phyloP scores from a whole-genome alignment of 2,113 vertebrate genomes.

The Antechinus flavipes region DNA sequence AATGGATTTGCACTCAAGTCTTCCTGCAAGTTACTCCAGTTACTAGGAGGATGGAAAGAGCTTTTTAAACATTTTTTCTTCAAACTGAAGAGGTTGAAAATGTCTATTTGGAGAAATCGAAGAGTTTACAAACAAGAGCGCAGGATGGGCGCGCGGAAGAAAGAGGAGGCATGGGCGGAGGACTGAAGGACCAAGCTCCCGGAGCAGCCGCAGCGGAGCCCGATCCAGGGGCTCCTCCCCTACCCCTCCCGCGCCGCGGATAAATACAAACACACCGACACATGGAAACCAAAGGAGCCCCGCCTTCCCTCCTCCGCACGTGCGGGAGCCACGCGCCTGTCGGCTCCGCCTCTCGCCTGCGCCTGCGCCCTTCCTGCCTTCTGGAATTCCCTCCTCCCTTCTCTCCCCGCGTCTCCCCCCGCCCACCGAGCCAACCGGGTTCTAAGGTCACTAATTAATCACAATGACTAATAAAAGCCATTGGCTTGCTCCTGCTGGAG shows the following conservation, averaged over 20 bases:
- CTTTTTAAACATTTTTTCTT: not conserved
- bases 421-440: not conserved
- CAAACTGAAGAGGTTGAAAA: not conserved
- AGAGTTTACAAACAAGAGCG: not conserved
- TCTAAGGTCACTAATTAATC: not conserved
- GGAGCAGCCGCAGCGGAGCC: no score
- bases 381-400: not conserved
- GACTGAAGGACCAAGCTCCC: no score
- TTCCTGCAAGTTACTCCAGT: no score
- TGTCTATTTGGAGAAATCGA: not conserved
- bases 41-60: no score
- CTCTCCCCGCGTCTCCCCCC: no score
- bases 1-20: no score
- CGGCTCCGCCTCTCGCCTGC: not conserved
- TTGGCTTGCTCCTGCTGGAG: not conserved
- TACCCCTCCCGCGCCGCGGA: not conserved
- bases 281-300: not conserved
- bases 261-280: not conserved
- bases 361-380: not conserved
- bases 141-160: not conserved
- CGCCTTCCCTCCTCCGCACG: not conserved
- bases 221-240: not conserved
- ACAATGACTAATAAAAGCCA: not conserved
- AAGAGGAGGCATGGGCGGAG: accelerated
- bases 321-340: not conserved